Evolutionary conservation across 2,113 vertebrate species (phyloP), one percentile per base, ranked within the genome.

Genomic region (Furnarius figulus): DNA sequence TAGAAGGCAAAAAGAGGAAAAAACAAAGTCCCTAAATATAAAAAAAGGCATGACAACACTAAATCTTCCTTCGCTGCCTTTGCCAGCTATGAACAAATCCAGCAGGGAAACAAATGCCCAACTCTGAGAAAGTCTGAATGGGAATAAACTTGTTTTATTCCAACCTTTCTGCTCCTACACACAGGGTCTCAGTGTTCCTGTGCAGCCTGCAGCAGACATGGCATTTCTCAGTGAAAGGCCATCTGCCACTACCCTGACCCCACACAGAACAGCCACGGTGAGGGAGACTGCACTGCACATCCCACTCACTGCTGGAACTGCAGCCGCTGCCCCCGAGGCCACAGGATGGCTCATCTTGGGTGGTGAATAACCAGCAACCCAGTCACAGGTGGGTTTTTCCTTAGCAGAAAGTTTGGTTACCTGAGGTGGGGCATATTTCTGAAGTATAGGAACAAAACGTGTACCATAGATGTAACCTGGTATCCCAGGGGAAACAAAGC

Each of bases 221-320:
- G 22, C 12, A 56, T 9, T 2, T 61, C 37, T 25, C 31, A 8
- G 6, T 18, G 18, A 24, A 35, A 56, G 18, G 58, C 11, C 14
- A 4, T 10, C 22, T 70, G 52, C 15, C 52, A 24, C 5, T 9
- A 31, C 27, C 8, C 12, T 33, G 15, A 27, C 4, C 27, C n/a
- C 6, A 16, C 2, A 13, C 18, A 14, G 33, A 37, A 10, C 0
- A 19, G 66, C 24, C 17, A 28, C 17, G 27, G 3, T 4, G 27
- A 49, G 9, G 0, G 19, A 56, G 27, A 30, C 33, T 39, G 49
- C 15, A 7, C 10, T 25, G n/a, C 58, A 56, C 15, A 14, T 31
- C 30, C 30, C 37, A 16, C 19, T 24, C 12, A 16, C 0, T 1
- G 1, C 4, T 13, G 40, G 39, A 39, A 28, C 2, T 1, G 10